A percentile compares a stretch with the other conserved stretches of the same genome.
These are phyloP conservation scores for Gonocerus acuteangulatus DNA, from an alignment of 2,888 invertebrate genomes.

Conservation along the genomic window DNA sequence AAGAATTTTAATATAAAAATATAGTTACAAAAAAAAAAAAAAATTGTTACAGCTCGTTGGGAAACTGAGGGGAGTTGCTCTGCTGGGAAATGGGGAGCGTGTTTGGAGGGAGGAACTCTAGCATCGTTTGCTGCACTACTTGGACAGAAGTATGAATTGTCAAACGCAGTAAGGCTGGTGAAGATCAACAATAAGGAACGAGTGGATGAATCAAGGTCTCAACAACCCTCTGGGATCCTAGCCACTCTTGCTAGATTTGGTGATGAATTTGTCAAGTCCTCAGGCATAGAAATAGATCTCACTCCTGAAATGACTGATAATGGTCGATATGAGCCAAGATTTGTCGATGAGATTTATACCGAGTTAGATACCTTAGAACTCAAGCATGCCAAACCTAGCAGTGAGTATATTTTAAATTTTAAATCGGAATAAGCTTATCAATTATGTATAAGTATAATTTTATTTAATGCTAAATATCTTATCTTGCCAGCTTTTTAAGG, in stretches of 20 bases:
- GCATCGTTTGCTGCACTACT: constrained; percentile 72
- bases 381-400: constrained; percentile 69
- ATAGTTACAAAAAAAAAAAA: no score
- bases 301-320: constrained; percentile 67
- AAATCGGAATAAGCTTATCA: no score
- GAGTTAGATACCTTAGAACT: constrained; percentile 76
- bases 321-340: constrained; percentile 68
- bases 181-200: constrained; percentile 45
- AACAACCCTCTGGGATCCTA: constrained; percentile 42
- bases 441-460: background rate
- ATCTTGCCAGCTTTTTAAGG: no score
- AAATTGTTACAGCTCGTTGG: no score
- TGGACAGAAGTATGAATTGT: constrained; percentile 52
- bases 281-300: constrained; percentile 64
- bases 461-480: no score
- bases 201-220: background rate
- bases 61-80: constrained; percentile 66
- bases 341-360: constrained; percentile 73
- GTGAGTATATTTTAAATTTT: constrained; percentile 51
- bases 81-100: constrained; percentile 73
- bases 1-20: no score
- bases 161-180: constrained; percentile 62
- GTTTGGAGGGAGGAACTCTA: constrained; percentile 73
- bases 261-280: constrained; percentile 69
- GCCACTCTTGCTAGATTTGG: constrained; percentile 69